phyloP scores from a whole-genome alignment of 1,140 invertebrate species.

The Bombus consobrinus region DNA sequence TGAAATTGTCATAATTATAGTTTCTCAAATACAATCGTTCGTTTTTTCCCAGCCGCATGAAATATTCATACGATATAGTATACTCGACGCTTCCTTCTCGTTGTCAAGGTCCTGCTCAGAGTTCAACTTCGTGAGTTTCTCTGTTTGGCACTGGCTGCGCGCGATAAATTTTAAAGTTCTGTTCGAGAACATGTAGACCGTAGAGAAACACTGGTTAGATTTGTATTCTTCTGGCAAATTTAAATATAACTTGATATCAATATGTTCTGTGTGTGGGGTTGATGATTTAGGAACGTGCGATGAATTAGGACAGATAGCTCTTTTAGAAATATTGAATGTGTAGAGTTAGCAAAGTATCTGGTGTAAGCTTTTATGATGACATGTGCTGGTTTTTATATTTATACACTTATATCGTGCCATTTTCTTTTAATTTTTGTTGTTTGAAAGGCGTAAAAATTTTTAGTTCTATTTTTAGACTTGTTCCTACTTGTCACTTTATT shows the following conservation, averaged over 20 bases:
- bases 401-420: neutral
- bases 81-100: neutral
- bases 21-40: neutral
- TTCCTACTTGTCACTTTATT: neutral
- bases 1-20: constrained; percentile 14
- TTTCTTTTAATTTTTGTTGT: neutral
- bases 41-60: constrained; percentile 2
- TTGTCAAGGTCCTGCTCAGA: neutral
- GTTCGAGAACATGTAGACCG: neutral
- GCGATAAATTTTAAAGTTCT: neutral
- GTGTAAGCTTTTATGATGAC: neutral
- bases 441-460: neutral
- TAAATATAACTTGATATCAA: neutral
- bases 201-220: neutral
- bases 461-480: neutral
- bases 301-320: neutral
- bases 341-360: neutral
- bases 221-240: neutral
- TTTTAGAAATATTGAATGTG: neutral
- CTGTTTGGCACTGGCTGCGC: no score
- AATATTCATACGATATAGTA: constrained; percentile 25
- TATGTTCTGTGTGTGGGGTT: neutral
- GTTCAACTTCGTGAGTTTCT: neutral
- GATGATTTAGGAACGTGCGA: neutral
- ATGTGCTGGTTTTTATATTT: neutral